phyloP scores from a whole-genome alignment of 1,140 invertebrate genomes.

The Caenorhabditis latens region DNA sequence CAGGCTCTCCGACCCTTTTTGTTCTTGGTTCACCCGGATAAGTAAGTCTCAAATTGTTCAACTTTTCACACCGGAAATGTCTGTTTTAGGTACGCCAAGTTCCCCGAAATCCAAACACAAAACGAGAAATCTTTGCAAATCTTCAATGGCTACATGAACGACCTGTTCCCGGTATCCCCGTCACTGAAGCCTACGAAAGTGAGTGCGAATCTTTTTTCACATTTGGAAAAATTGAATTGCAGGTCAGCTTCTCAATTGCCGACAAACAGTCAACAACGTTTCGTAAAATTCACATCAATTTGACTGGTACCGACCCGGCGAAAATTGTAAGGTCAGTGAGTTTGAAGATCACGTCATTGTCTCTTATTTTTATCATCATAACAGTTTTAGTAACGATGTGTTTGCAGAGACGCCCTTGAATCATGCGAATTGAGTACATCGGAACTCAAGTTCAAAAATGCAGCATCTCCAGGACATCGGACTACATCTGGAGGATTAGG shows the following conservation, averaged over 20 bases:
- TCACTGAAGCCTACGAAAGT: constrained; percentile 57
- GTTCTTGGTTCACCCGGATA: constrained; percentile 60
- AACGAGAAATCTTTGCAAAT: constrained; percentile 65
- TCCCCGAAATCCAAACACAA: constrained; percentile 55
- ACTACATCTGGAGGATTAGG: neutral
- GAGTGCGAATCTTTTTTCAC: neutral
- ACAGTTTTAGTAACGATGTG: no score
- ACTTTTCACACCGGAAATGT: neutral
- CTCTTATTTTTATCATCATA: neutral
- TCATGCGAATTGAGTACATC: constrained; percentile 59
- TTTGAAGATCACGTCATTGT: neutral
- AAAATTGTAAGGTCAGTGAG: constrained; percentile 62
- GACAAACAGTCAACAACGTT: constrained; percentile 58
- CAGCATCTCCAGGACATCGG: neutral
- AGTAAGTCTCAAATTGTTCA: neutral
- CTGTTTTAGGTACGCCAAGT: constrained; percentile 51
- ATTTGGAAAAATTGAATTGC: neutral
- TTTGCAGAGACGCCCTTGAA: constrained; percentile 64
- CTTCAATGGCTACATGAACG: constrained; percentile 65
- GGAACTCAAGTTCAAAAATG: neutral
- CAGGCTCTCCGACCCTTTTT: constrained; percentile 61
- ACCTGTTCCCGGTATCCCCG: constrained; percentile 59
- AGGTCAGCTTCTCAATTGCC: constrained; percentile 64
- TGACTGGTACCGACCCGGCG: constrained; percentile 60
- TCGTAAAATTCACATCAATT: constrained; percentile 61